Conservation (phyloP, 2,113 vertebrate genomes). For the Craseonycteris thonglongyai region DNA sequence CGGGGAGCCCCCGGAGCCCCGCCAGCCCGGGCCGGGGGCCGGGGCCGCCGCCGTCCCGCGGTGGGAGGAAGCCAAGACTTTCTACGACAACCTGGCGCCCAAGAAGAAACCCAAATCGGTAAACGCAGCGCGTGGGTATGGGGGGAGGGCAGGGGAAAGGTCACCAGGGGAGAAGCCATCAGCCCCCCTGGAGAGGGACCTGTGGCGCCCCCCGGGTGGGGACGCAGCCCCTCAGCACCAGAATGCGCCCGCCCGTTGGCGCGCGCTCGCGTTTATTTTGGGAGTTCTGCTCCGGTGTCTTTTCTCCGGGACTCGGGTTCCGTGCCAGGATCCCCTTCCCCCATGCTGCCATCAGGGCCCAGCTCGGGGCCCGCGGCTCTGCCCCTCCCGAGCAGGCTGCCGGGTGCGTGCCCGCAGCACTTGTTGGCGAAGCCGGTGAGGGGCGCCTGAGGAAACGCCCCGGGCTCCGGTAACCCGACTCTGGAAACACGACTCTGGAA, state of each 20-base stretch:
- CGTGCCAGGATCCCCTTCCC: constrained; percentile 49
- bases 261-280: constrained; percentile 57
- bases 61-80: constrained; percentile 80
- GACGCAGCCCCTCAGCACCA: background rate
- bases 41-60: constrained; percentile 23
- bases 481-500: background rate
- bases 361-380: background rate
- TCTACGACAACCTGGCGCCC: constrained; percentile 78
- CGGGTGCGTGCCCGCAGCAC: background rate
- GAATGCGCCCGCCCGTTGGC: background rate
- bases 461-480: background rate
- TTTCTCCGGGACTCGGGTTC: constrained; percentile 29
- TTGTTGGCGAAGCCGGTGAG: constrained; percentile 26
- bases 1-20: background rate
- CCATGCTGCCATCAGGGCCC: background rate
- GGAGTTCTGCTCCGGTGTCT: constrained; percentile 10
- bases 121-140: constrained; percentile 9
- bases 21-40: constrained; percentile 38
- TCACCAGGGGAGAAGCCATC: background rate
- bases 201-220: background rate
- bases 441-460: background rate
- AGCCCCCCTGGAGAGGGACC: background rate
- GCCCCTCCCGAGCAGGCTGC: background rate
- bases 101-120: constrained; percentile 85
- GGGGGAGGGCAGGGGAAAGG: background rate